Base-by-base conservation (phyloP, 2,797 vertebrate species). In the Oreochromis grahami region DNA sequence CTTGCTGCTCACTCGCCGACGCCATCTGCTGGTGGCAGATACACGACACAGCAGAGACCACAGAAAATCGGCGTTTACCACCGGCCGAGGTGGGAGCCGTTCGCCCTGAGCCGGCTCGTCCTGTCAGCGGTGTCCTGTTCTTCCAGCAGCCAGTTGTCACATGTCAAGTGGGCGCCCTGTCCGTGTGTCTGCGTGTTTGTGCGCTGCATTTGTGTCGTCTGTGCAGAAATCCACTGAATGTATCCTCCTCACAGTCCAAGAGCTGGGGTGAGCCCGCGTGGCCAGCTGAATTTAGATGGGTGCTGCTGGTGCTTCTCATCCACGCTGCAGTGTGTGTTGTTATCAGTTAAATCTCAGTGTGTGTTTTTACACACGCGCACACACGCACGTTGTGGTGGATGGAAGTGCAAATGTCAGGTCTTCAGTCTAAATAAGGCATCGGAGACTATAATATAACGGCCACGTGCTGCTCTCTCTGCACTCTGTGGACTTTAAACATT, bases 401-500 rank as follows among this genome's bases (percentile, higher is more conserved):
- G 90, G 77, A 92, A 93, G 93, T 85, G 89, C 94, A 93, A 87
- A 92, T 94, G 94, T 96, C 93, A 94, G 92, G 93, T 94, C 93
- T 95, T 93, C 84, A 94, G 93, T 96, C 94, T 94, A 96, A 94
- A 95, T 95, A 93, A 95, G 93, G 94, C 92, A 85, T 92, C 97
- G 96, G 97, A 97, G 98, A 97, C 92, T 90, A 94, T 94, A 94
- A 94, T 94, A 94, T 95, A 90, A 93, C 63, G 86, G 93, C 92
- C 89, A 84, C 96, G 91, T 93, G 94, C 96, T 97, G 97, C 97
- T 97, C 97, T 94, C 96, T 95, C 96, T 96, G 97, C 97, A 96
- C 97, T 97, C 91, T 98, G 93, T 97, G 98, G 98, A 99, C 98
- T 98, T 98, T 99, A 99, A 99, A 99, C 97, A 98, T 98, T 99